phyloP scores from a whole-genome alignment of 2,113 vertebrate species.

The Leiothrix lutea region DNA sequence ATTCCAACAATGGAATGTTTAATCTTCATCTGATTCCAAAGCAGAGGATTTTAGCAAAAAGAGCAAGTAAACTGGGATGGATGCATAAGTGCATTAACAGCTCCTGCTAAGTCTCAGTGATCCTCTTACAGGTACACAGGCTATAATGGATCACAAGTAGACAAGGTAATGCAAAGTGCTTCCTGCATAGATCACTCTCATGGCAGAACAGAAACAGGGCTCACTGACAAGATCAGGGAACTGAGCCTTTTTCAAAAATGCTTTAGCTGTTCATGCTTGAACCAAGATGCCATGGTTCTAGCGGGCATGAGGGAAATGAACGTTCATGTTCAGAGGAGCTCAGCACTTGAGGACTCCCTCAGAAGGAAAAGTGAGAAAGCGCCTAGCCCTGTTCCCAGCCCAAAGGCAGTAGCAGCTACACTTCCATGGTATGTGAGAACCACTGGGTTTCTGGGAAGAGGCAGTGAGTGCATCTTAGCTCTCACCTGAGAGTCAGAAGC shows the following conservation, averaged over 20 bases:
- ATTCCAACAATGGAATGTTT: background rate
- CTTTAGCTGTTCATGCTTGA: background rate
- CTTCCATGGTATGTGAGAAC: background rate
- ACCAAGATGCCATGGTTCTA: background rate
- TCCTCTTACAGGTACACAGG: constrained; percentile 33
- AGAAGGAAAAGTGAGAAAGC: background rate
- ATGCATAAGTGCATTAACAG: background rate
- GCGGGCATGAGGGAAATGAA: background rate
- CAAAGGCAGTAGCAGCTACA: background rate
- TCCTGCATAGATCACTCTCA: background rate
- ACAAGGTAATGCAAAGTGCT: background rate
- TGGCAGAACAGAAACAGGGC: background rate
- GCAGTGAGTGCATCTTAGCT: background rate
- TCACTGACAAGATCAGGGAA: background rate
- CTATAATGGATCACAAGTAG: background rate
- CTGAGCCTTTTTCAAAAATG: background rate
- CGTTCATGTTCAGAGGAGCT: background rate
- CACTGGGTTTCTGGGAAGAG: background rate
- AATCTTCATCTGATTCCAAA: constrained; percentile 18
- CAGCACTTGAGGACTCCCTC: background rate
- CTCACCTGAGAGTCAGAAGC: background rate
- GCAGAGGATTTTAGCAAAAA: constrained; percentile 4
- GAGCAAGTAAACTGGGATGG: background rate
- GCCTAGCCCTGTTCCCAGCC: background rate
- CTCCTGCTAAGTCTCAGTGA: constrained; percentile 21